These are phyloP conservation scores for Lydus trimaculatus DNA, from an alignment of 2,888 invertebrate species.

Conservation along the genomic window DNA sequence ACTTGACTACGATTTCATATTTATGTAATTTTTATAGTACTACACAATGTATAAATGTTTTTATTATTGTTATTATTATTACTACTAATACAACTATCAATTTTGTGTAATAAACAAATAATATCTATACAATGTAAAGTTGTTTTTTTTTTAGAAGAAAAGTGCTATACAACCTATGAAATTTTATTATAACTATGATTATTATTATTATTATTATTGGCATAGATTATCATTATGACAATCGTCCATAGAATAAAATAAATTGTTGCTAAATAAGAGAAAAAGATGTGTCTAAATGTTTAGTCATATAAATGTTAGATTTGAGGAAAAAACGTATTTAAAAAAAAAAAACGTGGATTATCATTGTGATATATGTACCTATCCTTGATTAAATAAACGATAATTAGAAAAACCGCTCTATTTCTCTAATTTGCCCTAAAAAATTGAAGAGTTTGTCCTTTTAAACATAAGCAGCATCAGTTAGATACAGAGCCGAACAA, in stretches of 20 bases:
- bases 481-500: too few species aligned
- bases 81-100: too few species aligned
- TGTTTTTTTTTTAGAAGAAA: conserved; percentile 4
- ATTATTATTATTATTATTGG: not conserved
- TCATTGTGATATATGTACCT: conserved; percentile 28
- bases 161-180: not conserved
- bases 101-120: conserved; percentile 3
- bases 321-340: not conserved
- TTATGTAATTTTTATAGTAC: too few species aligned
- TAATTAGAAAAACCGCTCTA: not conserved
- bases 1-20: too few species aligned
- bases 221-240: conserved; percentile 11
- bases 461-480: too few species aligned
- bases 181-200: not conserved
- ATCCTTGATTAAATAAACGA: conserved; percentile 18
- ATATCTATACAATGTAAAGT: conserved; percentile 1
- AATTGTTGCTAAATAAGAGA: not conserved
- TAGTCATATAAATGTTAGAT: conserved; percentile 14
- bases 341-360: not conserved
- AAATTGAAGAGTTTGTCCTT: too few species aligned
- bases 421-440: too few species aligned
- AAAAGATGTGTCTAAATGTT: conserved; percentile 13
- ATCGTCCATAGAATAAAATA: conserved; percentile 13
- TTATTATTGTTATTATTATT: not conserved
- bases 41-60: not conserved